Percentiles rank a stretch among this genome's conserved stretches.
These are phyloP conservation scores for Rhinichthys klamathensis DNA, from an alignment of 2,113 vertebrate species.

Conservation along the genomic window DNA sequence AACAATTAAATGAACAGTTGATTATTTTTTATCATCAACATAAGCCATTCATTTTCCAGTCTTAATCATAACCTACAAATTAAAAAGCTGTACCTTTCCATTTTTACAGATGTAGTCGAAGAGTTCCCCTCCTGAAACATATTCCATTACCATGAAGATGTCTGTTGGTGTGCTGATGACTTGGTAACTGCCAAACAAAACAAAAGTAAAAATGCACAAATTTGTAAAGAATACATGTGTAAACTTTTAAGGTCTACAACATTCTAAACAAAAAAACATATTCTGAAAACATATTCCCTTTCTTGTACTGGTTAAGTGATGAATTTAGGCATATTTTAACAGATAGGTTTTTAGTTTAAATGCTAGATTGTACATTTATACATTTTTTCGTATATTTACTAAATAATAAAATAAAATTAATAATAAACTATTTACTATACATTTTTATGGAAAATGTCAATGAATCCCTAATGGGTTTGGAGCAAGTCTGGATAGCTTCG, in stretches of 20 bases:
- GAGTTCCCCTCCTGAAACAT: constrained; percentile 97
- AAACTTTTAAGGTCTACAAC: background rate
- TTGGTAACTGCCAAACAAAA: constrained; percentile 84
- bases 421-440: too few species aligned
- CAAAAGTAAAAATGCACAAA: background rate
- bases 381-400: too few species aligned
- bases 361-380: too few species aligned
- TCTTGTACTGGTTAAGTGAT: background rate
- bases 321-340: background rate
- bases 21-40: background rate
- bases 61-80: background rate
- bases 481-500: background rate
- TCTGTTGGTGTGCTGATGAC: constrained; percentile 99
- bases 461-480: background rate
- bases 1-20: background rate
- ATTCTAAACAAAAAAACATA: background rate
- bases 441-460: too few species aligned
- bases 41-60: background rate
- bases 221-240: background rate
- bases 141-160: constrained; percentile 99
- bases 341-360: background rate
- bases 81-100: constrained; percentile 83
- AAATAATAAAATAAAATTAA: too few species aligned
- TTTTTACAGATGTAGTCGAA: constrained; percentile 99
- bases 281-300: background rate